These are phyloP conservation scores for Zenarchopterus dispar DNA, from an alignment of 2,797 vertebrate species.

Conservation along the genomic window DNA sequence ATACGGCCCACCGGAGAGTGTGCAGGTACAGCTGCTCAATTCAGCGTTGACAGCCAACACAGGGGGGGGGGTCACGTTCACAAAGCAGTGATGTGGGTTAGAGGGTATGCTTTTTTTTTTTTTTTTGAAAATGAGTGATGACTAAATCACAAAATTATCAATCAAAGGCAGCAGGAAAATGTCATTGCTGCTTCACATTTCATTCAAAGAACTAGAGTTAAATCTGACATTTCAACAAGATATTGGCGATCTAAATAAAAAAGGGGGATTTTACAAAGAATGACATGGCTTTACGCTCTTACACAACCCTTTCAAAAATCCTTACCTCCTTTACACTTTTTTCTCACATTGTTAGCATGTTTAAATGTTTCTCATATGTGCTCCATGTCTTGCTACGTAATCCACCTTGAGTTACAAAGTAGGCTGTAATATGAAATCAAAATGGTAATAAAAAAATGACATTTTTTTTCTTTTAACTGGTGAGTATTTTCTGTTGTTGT, in stretches of 20 bases:
- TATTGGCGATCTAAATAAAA: conserved; percentile 9
- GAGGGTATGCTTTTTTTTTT: neutral
- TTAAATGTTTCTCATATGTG: no score
- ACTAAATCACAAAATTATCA: neutral
- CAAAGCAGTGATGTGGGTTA: neutral
- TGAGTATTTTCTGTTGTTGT: no score
- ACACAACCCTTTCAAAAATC: neutral
- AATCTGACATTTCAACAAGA: conserved; percentile 15
- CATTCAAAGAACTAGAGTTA: neutral
- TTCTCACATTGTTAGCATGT: no score
- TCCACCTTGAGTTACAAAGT: no score
- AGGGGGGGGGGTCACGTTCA: neutral
- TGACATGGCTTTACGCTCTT: neutral
- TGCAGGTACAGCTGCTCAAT: conserved; percentile 25
- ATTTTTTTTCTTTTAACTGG: no score
- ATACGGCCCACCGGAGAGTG: conserved; percentile 36
- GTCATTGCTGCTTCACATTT: conserved; percentile 1
- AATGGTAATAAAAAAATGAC: no score
- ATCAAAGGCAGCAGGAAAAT: conserved; percentile 7
- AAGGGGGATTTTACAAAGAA: conserved; percentile 4
- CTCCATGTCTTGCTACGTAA: no score
- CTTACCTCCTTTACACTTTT: neutral
- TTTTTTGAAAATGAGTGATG: neutral
- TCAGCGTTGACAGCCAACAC: neutral
- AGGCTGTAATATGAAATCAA: no score